These are phyloP conservation scores for Tyrophagus putrescentiae DNA, from an alignment of 1,140 invertebrate species.

Conservation along the genomic window DNA sequence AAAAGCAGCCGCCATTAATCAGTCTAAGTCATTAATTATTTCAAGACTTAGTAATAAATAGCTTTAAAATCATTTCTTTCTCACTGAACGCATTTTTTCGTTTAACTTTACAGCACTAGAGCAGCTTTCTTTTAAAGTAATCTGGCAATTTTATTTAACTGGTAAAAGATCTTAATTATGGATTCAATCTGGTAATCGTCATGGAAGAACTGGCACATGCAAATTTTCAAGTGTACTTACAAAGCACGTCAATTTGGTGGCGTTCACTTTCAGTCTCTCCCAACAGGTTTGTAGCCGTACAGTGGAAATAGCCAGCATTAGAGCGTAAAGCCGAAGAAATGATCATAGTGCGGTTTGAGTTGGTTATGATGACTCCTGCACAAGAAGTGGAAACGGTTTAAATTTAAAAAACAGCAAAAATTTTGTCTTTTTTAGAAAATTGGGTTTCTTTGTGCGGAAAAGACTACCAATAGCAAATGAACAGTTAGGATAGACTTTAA, in stretches of 20 bases:
- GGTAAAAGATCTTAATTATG: conserved; percentile 5
- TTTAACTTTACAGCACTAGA: neutral
- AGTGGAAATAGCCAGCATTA: neutral
- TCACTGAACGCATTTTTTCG: neutral
- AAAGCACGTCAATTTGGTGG: conserved; percentile 8
- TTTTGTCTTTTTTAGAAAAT: no score
- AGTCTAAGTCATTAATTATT: no score
- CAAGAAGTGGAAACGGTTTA: no score
- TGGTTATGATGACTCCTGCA: conserved; percentile 5
- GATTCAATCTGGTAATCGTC: neutral
- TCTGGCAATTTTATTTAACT: neutral
- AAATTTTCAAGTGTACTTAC: neutral
- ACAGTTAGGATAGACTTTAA: no score
- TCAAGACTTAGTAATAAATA: neutral
- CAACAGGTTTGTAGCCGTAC: neutral
- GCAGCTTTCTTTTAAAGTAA: no score
- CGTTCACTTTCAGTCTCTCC: conserved; percentile 8
- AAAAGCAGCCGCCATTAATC: no score
- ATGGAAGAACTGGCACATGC: neutral
- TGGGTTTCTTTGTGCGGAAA: no score
- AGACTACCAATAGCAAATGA: no score
- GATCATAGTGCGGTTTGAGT: conserved; percentile 11
- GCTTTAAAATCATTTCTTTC: neutral
- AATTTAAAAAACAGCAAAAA: neutral
- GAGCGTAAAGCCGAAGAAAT: neutral